Evolutionary conservation across 2,888 invertebrate genomes (phyloP), one percentile per base, ranked within the genome.

Genomic region (Magallana nippona): DNA sequence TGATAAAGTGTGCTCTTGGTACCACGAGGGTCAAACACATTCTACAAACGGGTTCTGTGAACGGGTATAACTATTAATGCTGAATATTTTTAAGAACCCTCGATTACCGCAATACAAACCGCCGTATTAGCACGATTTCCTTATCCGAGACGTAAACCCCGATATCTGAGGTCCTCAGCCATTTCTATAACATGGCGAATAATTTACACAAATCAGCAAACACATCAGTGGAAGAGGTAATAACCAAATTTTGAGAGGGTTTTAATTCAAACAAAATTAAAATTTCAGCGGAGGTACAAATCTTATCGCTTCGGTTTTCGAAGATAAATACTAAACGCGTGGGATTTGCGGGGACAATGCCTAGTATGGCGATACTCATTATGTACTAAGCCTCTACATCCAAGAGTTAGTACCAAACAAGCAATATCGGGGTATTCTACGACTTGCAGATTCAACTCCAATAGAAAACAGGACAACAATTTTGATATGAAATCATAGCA

Each of bases 161-260:
- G 32, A 27, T 71, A 71, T 71, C 71, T 27, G 71, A 71, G 71
- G 27, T 32, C 32, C 71, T 71, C 32, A 27, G 27, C 27, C 32
- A 71, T 71, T 71, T 71, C 71, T 71, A 71, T 27, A 71, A 71
- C 71, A 71, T 27, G 71, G 32, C 15, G 71, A 27, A 71, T 27
- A 71, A 71, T 71, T 71, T 27, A 71, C 27, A 71, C 71, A 71
- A 71, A 71, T 71, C 32, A 71, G 15, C 71, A 71, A 71, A 71
- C 71, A 71, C 71, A 71, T 71, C 71, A 71, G 22, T 27, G 32
- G 71, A 71, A 71, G 71, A 71, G 71, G 71, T 27, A 22, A 27
- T 71, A 71, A 15, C 71, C 10, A 22, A 71, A 71, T 27, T 71
- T 71, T 71, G 71, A 71, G 71, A 71, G 71, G 27, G 27, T 22